Base-by-base conservation (phyloP, 2,888 invertebrate genomes). In the Heliconius charithonia region DNA sequence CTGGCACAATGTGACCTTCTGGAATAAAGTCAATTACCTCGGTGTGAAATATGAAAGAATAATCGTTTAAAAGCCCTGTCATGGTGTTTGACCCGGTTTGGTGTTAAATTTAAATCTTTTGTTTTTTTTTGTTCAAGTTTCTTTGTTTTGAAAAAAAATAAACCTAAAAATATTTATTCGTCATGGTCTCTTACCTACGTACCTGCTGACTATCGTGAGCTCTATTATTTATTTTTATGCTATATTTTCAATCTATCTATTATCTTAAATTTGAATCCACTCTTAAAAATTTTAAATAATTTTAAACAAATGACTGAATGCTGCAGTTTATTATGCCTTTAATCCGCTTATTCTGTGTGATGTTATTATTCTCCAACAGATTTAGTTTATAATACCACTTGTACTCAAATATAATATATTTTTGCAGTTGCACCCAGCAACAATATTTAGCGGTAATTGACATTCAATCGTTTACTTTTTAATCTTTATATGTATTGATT, bases 21-120 rank as follows among this genome's bases (percentile, higher is more conserved):
- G 73, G 70, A 76, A 74, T 78, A 29, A 80, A 75, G 81, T 81
- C 81, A 81, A 80, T 79, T 81, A 78, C 81, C 81, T 63, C 67
- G 41, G 67, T 66, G 51, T 73, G 63, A 59, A 77, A 77, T 77
- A 69, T 76, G 76, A 79, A 76, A 79, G 59, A 73, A 73, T 63
- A 67, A 77, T 79, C 76, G 41, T 71, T 71, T 41, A 29, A 19
- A 72, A 45, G 62, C 59, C 45, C 51, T 9, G 63, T 63, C 63
- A 77, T 29, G 16, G 70, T 51, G 59, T 76, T 59, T 67, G 69
- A 76, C 76, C 59, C 62, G 29, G n/a, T 29, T 72, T 29, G 41
- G 25, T 45, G n/a, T n/a, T n/a, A 45, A 19, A 25, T 25, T 69
- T 45, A 16, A 69, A 69, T 69, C 12, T 25, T 25, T 69, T 69